Percentiles rank a stretch among this genome's conserved stretches.
Conservation (phyloP, 2,888 invertebrate genomes). For the Clusia tigrina region DNA sequence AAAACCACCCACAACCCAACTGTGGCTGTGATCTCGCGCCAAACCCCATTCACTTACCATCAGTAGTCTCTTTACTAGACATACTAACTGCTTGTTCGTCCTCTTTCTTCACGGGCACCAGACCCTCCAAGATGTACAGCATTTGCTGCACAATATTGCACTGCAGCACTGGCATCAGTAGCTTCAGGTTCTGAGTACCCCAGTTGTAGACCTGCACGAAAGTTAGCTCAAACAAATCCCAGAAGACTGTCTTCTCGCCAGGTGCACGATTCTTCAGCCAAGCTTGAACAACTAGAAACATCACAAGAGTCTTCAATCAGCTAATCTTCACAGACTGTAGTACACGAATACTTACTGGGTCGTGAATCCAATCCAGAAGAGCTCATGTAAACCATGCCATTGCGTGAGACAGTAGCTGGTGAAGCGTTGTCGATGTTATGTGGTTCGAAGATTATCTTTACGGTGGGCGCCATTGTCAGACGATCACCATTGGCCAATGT, state of each 20-base stretch:
- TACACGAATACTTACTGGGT: conserved; percentile 69
- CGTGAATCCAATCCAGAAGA: conserved; percentile 93
- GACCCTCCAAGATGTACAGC: conserved; percentile 82
- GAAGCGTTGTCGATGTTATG: conserved; percentile 98
- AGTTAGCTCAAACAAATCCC: conserved; percentile 77
- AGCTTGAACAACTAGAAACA: conserved; percentile 73
- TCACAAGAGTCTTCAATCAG: background rate
- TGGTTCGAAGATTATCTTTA: conserved; percentile 96
- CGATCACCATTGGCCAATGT: conserved; percentile 96
- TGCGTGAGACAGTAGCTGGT: conserved; percentile 94
- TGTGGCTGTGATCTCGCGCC: background rate
- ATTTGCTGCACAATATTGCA: conserved; percentile 90
- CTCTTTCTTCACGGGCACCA: conserved; percentile 78
- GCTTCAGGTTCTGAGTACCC: conserved; percentile 82
- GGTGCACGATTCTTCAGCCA: conserved; percentile 78
- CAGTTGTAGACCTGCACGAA: conserved; percentile 79
- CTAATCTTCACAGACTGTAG: background rate
- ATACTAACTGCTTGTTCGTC: conserved; percentile 67
- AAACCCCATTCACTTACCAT: conserved; percentile 58
- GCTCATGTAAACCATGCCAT: conserved; percentile 97
- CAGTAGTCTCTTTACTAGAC: conserved; percentile 66
- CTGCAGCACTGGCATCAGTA: conserved; percentile 88
- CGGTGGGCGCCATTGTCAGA: conserved; percentile 90
- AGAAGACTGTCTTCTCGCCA: conserved; percentile 73
- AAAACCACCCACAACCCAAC: background rate